phyloP scores from a whole-genome alignment of 2,888 invertebrate genomes.

The Coleophora deauratella region DNA sequence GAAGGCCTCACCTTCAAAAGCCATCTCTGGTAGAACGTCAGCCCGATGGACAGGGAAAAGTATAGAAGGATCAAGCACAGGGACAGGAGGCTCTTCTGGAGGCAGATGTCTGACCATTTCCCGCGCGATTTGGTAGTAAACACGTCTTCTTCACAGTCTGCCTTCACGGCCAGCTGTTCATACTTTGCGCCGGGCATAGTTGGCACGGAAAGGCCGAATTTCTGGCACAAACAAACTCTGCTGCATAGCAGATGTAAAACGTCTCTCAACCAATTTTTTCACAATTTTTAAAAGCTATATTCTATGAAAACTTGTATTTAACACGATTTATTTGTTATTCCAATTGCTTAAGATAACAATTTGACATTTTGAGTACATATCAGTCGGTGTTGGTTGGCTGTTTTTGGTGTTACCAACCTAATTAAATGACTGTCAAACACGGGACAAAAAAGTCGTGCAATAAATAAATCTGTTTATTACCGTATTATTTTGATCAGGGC shows the following conservation, averaged over 20 bases:
- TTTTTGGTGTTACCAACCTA: no score
- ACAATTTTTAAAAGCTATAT: no score
- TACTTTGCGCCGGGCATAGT: conserved; percentile 59
- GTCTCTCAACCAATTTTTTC: no score
- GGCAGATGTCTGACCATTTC: conserved; percentile 53
- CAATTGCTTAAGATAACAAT: no score
- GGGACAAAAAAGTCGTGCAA: no score
- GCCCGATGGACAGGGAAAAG: conserved; percentile 92
- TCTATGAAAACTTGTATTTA: no score
- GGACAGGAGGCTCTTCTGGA: conserved; percentile 55
- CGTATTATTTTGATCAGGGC: no score
- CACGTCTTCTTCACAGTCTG: conserved; percentile 53
- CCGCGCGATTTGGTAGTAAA: conserved; percentile 45
- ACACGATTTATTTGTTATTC: no score
- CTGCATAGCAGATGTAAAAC: conserved; percentile 41
- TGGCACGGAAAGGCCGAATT: conserved; percentile 27
- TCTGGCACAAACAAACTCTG: conserved; percentile 25
- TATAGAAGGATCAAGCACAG: conserved; percentile 83
- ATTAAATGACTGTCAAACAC: no score
- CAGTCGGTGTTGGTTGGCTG: no score
- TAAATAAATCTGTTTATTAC: no score
- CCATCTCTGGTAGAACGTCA: conserved; percentile 98
- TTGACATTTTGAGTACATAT: no score
- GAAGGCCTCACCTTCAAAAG: conserved; percentile 80
- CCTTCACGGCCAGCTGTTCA: conserved; percentile 62